These are phyloP conservation scores for Gnathochromis pfefferi DNA, from an alignment of 2,113 vertebrate genomes.

Conservation along the genomic window DNA sequence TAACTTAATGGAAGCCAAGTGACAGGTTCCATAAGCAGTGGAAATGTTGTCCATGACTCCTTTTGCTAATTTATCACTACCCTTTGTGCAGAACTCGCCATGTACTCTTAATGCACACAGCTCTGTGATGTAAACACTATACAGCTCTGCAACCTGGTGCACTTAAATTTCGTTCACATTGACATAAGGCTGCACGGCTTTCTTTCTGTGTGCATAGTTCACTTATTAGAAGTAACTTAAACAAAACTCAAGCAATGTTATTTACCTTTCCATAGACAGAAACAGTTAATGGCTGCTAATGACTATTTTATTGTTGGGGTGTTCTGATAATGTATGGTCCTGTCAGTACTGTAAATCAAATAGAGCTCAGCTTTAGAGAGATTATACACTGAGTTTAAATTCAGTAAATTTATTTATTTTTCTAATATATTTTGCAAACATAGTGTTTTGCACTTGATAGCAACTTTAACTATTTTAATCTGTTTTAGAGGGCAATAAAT, in stretches of 20 bases:
- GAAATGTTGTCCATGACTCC: slow-evolving; percentile 20
- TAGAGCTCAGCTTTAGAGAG: background rate
- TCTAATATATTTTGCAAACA: background rate
- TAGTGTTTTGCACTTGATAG: background rate
- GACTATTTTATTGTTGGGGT: background rate
- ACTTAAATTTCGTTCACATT: slow-evolving; percentile 21
- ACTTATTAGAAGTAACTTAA: background rate
- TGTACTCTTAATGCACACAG: slow-evolving; percentile 44
- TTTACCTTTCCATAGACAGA: background rate
- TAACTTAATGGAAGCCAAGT: slow-evolving; percentile 67
- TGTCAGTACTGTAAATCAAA: background rate
- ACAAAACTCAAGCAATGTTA: background rate
- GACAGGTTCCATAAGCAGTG: slow-evolving; percentile 34
- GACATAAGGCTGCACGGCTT: background rate
- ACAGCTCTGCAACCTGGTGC: slow-evolving; percentile 11
- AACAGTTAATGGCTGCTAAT: background rate
- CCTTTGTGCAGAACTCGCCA: slow-evolving; percentile 18
- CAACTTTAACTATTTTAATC: background rate
- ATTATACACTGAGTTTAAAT: background rate
- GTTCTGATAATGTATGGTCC: background rate
- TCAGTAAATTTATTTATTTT: background rate
- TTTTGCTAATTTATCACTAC: slow-evolving; percentile 55
- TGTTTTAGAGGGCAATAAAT: background rate
- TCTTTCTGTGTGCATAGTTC: background rate
- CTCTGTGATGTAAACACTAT: slow-evolving; percentile 33